Evolutionary conservation across 1,140 invertebrate species (phyloP).

Genomic region (Fopius arisanus): DNA sequence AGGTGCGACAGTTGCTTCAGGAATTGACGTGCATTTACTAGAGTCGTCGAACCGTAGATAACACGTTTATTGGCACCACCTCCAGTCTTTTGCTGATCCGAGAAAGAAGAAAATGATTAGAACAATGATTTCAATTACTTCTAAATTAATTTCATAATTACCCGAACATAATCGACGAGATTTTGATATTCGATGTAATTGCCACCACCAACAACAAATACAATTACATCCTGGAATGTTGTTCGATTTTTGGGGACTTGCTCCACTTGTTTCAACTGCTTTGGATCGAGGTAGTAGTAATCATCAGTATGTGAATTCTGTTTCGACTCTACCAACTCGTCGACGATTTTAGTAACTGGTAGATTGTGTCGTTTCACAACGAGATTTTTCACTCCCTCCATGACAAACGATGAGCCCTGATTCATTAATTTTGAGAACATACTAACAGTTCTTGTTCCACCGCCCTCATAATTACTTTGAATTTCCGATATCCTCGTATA

Average conservation of each 20-base stretch:
- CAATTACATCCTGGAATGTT: slow-evolving; percentile 88
- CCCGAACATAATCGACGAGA: slow-evolving; percentile 92
- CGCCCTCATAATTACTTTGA: slow-evolving; percentile 84
- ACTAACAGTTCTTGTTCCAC: slow-evolving; percentile 93
- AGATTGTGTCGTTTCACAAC: slow-evolving; percentile 97
- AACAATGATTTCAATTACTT: too few relatives aligned
- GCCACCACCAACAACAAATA: slow-evolving; percentile 97
- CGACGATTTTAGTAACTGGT: slow-evolving; percentile 90
- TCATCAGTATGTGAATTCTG: slow-evolving; percentile 83
- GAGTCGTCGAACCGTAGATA: slow-evolving; percentile 93
- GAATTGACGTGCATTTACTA: slow-evolving; percentile 92
- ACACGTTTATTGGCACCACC: slow-evolving; percentile 80
- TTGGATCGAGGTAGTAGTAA: slow-evolving; percentile 92
- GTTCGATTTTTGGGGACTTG: slow-evolving; percentile 71
- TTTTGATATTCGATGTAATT: slow-evolving; percentile 99
- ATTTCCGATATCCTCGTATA: slow-evolving; percentile 83
- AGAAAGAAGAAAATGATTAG: slow-evolving; percentile 37
- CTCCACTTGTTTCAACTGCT: slow-evolving; percentile 81
- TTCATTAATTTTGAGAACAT: slow-evolving; percentile 99
- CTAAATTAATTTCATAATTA: slow-evolving; percentile 50
- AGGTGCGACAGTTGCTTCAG: slow-evolving; percentile 85
- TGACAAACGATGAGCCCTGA: slow-evolving; percentile 97
- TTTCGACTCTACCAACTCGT: slow-evolving; percentile 89
- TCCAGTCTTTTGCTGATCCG: slow-evolving; percentile 77
- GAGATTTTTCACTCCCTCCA: slow-evolving; percentile 99